Percentiles rank a stretch among this genome's conserved stretches.
phyloP scores from a whole-genome alignment of 1,140 invertebrate species.

The Drosophila miranda region DNA sequence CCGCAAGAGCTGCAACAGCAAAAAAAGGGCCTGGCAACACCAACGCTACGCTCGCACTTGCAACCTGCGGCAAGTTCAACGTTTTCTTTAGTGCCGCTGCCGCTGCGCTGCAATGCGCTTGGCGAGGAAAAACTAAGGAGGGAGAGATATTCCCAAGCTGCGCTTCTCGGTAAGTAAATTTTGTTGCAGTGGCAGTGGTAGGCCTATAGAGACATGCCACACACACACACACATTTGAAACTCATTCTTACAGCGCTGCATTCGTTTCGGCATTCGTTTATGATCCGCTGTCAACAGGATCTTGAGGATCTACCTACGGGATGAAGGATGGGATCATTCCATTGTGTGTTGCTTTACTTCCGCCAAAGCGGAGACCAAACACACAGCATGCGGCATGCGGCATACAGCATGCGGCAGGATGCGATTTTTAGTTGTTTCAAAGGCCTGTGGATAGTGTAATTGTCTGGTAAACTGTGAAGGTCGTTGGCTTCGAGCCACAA shows the following conservation, averaged over 20 bases:
- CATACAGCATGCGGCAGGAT: constrained; percentile 37
- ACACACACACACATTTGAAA: constrained; percentile 25
- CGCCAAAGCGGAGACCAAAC: constrained; percentile 11
- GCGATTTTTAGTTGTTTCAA: constrained; percentile 25
- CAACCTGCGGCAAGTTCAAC: constrained; percentile 74
- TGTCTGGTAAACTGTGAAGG: constrained; percentile 66
- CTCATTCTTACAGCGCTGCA: constrained; percentile 15
- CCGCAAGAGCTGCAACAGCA: constrained; percentile 46
- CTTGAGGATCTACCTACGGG: too few relatives aligned
- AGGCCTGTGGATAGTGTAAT: constrained; percentile 42
- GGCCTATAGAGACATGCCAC: constrained; percentile 18
- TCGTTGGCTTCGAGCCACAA: constrained; percentile 56
- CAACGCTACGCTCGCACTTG: constrained; percentile 34
- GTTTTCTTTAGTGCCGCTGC: constrained; percentile 67
- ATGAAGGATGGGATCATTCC: constrained; percentile 23
- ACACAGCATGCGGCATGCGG: neutral
- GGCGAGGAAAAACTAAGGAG: constrained; percentile 23
- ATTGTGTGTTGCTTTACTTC: constrained; percentile 44
- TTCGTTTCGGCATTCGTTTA: constrained; percentile 39
- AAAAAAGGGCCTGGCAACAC: constrained; percentile 56
- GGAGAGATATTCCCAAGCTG: constrained; percentile 65
- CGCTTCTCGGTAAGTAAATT: constrained; percentile 61
- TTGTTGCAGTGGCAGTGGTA: constrained; percentile 30
- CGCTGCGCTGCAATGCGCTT: constrained; percentile 49
- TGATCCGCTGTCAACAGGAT: constrained; percentile 42